Evolutionary conservation across 2,888 invertebrate genomes (phyloP).

Genomic region (Chymomyza amoena): DNA sequence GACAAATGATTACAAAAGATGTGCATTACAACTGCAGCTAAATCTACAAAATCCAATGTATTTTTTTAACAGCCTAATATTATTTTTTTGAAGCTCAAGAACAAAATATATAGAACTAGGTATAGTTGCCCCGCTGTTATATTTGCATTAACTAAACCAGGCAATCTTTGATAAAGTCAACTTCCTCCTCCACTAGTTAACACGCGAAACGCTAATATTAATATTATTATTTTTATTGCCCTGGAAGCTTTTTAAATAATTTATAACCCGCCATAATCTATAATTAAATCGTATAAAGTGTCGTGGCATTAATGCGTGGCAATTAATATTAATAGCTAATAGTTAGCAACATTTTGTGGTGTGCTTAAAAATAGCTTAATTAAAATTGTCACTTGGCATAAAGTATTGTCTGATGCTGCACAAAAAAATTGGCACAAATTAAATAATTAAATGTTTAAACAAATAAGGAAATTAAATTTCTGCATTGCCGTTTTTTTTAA

Average conservation of each 20-base stretch:
- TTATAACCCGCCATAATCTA: not conserved
- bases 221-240: not conserved
- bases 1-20: too few relatives aligned
- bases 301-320: constrained; percentile 37
- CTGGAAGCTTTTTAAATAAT: not conserved
- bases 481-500: not conserved
- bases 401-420: not conserved
- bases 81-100: too few relatives aligned
- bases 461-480: not conserved
- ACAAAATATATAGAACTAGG: too few relatives aligned
- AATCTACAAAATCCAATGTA: too few relatives aligned
- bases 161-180: not conserved
- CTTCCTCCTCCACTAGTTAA: too few relatives aligned
- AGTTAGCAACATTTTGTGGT: constrained; percentile 53
- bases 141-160: not conserved
- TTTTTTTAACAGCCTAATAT: too few relatives aligned
- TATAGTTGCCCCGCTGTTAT: not conserved
- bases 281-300: constrained; percentile 27
- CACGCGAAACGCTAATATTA: not conserved
- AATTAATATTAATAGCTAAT: constrained; percentile 71
- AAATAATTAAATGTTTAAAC: not conserved
- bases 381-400: constrained; percentile 56
- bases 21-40: too few relatives aligned
- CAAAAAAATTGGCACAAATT: not conserved
- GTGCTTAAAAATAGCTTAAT: constrained; percentile 56